Conservation (phyloP, 2,797 vertebrate genomes). For the Tarsius wallacei region DNA sequence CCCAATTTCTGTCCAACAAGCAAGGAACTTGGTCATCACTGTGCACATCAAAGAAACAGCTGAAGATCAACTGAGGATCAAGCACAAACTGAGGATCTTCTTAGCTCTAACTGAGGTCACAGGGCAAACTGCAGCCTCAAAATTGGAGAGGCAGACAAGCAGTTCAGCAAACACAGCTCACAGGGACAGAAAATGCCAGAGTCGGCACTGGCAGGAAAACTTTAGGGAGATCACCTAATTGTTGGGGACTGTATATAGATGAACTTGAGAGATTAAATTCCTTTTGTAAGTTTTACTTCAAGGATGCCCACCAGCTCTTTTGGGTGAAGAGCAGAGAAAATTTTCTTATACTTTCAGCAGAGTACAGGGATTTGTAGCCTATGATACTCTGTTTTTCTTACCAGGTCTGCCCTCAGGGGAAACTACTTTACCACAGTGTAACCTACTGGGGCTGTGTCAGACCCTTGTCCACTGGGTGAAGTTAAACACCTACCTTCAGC, state of each 20-base stretch:
- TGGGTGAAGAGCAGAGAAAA: neutral
- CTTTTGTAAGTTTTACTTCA: neutral
- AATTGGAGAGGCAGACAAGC: neutral
- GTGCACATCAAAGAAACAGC: neutral
- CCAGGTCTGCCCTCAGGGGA: neutral
- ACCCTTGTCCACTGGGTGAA: neutral
- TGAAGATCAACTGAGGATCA: neutral
- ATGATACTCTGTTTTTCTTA: neutral
- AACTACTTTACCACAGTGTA: neutral
- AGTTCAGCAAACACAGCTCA: rapidly evolving
- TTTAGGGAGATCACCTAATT: rapidly evolving
- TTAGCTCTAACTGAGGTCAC: neutral
- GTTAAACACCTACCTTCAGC: too few species aligned
- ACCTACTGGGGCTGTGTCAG: neutral
- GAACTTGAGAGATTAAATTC: neutral
- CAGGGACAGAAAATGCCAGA: neutral
- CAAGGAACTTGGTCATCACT: rapidly evolving
- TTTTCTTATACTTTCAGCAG: neutral
- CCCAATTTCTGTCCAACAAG: neutral
- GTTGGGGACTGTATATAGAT: neutral
- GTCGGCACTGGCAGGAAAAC: rapidly evolving
- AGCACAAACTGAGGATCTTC: too few species aligned
- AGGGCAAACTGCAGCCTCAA: too few species aligned
- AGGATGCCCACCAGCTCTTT: neutral
- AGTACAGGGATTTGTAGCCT: neutral